Base-by-base conservation (phyloP, 2,797 vertebrate genomes). In the Simalia tracyae region DNA sequence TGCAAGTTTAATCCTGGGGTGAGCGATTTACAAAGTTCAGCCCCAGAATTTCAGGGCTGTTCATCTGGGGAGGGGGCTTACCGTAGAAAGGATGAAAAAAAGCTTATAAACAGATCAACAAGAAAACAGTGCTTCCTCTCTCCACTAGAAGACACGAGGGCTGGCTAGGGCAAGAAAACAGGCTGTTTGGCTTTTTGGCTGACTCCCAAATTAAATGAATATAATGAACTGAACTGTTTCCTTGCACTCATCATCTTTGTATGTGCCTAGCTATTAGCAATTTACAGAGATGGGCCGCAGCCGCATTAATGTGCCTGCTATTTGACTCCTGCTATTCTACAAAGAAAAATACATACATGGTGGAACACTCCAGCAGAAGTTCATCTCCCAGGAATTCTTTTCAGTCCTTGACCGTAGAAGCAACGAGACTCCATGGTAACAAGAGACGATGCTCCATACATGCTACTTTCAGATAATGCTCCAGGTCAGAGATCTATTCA, bases 191-290 rank as follows among this genome's bases (percentile, higher is more conserved):
- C 61, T 90, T 59, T 42, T 54, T 92, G 91, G 91, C 64, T 86
- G 91, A 24, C 2, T 86, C 89, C 94, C 94, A 36, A 0, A 88
- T 88, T 84, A 87, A 89, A 68, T 68, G 91, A 84, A 19, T 87
- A 54, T 90, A 84, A 87, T 0, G 0, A 90, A 92, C 60, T 92
- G 24, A 56, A 64, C 14, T 28, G 76, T 54, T 94, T 95, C 87
- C 90, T 88, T 94, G 94, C 84, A 14, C 84, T 88, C 54, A 17
- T 86, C 0, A 0, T 28, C 31, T 87, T 92, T 95, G 89, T 92
- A 92, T 86, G 89, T 91, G 66, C 90, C 92, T n/a, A 54, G 17
- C 92, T 94, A 88, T 88, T 89, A 93, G 84, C 84, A 81, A 60
- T 94, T 90, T 2, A 0, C 0, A 0, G 90, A 91, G 61, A 57